Evolutionary conservation across 2,888 invertebrate genomes (phyloP), one percentile per base, ranked within the genome.

Genomic region (Synanthedon andrenaeformis): DNA sequence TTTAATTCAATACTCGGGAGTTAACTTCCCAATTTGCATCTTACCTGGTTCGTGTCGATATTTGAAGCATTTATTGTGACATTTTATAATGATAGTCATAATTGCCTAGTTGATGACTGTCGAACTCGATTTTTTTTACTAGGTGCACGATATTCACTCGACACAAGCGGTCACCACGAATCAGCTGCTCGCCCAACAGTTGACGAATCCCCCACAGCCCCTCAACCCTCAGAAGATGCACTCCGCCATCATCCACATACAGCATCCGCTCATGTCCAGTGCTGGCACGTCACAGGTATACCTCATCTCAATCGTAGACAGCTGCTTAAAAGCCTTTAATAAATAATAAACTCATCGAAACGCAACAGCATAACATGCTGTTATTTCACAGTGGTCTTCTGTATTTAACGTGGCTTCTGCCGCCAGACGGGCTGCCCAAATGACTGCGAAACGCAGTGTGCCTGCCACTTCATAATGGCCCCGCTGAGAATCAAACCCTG

Each of bases 211-310:
- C 2, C 88, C 80, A 51, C 88, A 88, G 62, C 88, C 87, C 5
- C 74, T 89, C 56, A 89, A 88, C 61, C 85, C 86, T 14, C 85
- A 87, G 59, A 88, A 88, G 65, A 80, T 88, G 78, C 88, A 84
- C 62, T 84, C 85, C 1, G 84, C 88, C 49, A 88, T 89, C 56
- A 88, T 88, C 53, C 88, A 88, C 64, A 88, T 88, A 73, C 87
- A 86, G 55, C 87, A 87, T 59, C 82, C 88, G 0, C 70, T 85
- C n/a, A 83, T 86, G 80, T 83, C 86, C 4, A 76, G 71, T 41
- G 71, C 83, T 51, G 80, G 79, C 12, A 77, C 83, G 1, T 75
- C 83, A 51, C 85, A 85, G 79, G 86, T 85, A 35, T 35, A 35
- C 2, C 8, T 35, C 13, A 50, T 8, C 0, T 35, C 8, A 35